These are phyloP conservation scores for Rhopalosiphum maidis DNA, from an alignment of 1,140 invertebrate species.

Conservation along the genomic window DNA sequence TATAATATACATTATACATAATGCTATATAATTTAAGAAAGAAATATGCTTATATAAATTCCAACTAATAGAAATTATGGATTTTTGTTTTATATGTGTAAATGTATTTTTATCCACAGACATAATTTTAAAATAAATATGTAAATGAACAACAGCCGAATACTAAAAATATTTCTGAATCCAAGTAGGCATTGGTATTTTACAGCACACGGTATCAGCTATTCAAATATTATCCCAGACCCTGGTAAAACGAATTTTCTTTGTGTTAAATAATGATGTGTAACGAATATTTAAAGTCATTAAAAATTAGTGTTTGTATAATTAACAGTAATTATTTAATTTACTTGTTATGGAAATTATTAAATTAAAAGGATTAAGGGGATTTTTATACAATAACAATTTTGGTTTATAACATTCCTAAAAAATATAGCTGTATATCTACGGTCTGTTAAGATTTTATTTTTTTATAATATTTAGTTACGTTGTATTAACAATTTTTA, in stretches of 20 bases:
- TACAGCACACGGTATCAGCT: background rate
- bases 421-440: background rate
- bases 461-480: background rate
- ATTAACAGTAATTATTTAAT: conserved; percentile 37
- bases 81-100: background rate
- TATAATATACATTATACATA: background rate
- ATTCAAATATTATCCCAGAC: background rate
- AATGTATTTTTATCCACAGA: background rate
- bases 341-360: conserved; percentile 21
- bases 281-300: conserved; percentile 24
- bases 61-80: background rate
- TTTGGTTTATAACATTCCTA: background rate
- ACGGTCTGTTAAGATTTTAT: background rate
- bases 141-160: background rate
- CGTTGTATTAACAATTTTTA: background rate
- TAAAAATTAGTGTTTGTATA: conserved; percentile 22
- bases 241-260: background rate
- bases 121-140: background rate
- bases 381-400: background rate
- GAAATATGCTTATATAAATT: background rate
- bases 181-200: background rate
- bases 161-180: background rate
- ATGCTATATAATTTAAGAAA: background rate
- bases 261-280: conserved; percentile 17
- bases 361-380: background rate